Evolutionary conservation across 1,140 invertebrate genomes (phyloP), one percentile per base, ranked within the genome.

Genomic region (Drosophila littoralis): DNA sequence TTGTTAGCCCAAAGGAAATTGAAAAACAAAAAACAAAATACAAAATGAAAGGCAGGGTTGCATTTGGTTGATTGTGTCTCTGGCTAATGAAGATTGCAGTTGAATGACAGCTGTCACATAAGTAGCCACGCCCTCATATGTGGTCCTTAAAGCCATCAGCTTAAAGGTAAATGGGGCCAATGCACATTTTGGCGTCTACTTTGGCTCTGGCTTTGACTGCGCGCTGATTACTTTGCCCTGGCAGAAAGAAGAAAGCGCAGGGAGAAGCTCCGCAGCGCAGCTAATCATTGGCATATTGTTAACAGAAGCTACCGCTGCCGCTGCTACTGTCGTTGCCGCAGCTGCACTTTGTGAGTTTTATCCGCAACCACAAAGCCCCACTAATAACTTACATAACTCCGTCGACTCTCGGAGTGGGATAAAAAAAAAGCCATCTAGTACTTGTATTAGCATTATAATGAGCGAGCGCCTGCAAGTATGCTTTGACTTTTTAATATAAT

Each of bases 331-430:
- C 5, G 59, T 50, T 64, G 51, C 46, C 2, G 61, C 7, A 22
- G 9, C 7, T 7, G n/a, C 46, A 61, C 40, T 63, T 63, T 61
- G 55, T 51, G 32, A 38, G 43, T 69, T 46, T 66, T 67, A 52
- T 67, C 51, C 61, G 60, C 35, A 55, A 35, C 64, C 60, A 71
- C 66, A 75, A 70, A 75, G 72, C 72, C 61, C 40, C 66, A 82
- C 81, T 86, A 86, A 86, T 86, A 88, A 86, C 83, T 88, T 86
- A 68, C 80, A 79, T 76, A 86, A 68, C 78, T 85, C 48, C 40
- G 38, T 50, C 50, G 43, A 59, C 57, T 48, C 22, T 32, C 12
- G 17, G 51, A 46, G 4, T 15, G 43, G 42, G 38, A 60, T 57
- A 42, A 50, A 55, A 28, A 60, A 28, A 22, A 42, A 43, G 12